Evolutionary conservation across 2,888 invertebrate genomes (phyloP), one percentile per base, ranked within the genome.

Genomic region (Meiosimyza platycephala): DNA sequence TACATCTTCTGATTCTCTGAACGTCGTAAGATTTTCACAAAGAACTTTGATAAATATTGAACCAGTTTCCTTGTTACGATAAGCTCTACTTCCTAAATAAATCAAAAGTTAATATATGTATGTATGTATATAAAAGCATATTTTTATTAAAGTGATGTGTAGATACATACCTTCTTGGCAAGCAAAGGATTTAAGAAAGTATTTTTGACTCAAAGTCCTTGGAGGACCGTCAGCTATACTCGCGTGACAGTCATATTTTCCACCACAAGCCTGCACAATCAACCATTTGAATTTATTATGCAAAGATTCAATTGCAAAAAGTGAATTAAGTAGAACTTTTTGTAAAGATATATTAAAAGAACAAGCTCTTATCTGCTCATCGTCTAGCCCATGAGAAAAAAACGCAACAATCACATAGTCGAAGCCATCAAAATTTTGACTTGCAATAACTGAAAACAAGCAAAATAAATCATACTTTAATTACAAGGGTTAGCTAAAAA

Each of bases 101-200:
- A 40, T 9, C 40, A 9, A 40, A 40, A 9, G 9, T 40, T 40
- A 22, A 22, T 57, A 28, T 28, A 40, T 22, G 13, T 22, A 51
- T 18, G 3, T 33, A 12, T 51, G 15, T 28, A 7, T 13, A 18
- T 6, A 50, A 48, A 48, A 64, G 1, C 22, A 13, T 6, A 9
- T 16, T 2, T 48, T 18, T 66, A 33, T 11, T 2, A 54, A 16
- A 18, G 15, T 13, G 13, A 13, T 33, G 22, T 22, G 2, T 22
- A 22, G 2, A 22, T n/a, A 22, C 9, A 33, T 54, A 67, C 67
- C 67, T 55, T 67, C 47, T 18, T 47, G 16, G 1, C 47, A 57
- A 28, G 68, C n/a, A 28, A 68, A 68, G 11, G 57, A 68, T 68
- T 68, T 68, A 16, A 68, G 33, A 47, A 18, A 68, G 28, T 18